phyloP scores from a whole-genome alignment of 2,888 invertebrate species.

The Clanis bilineata region DNA sequence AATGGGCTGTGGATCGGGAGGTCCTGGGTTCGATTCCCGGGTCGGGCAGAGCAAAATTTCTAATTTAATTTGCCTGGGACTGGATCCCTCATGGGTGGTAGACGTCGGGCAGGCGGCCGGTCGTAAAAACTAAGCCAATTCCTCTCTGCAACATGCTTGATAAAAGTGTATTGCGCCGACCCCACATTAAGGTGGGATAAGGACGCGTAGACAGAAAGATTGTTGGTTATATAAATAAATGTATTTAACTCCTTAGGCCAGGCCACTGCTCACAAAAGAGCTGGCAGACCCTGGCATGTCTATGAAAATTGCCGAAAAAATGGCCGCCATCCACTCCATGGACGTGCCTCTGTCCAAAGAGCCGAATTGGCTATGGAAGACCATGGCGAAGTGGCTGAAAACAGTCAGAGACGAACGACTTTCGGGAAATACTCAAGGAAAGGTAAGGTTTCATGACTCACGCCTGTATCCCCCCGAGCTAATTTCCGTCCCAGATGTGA shows the following conservation, averaged over 20 bases:
- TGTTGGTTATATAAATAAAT: constrained; percentile 24
- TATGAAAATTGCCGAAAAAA: constrained; percentile 93
- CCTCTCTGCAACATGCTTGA: too few species aligned
- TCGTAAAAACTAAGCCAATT: too few species aligned
- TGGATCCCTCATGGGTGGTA: too few species aligned
- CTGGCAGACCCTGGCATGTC: constrained; percentile 90
- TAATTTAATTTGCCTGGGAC: too few species aligned
- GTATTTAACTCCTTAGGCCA: constrained; percentile 83
- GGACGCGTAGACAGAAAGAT: too few species aligned
- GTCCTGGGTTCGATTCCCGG: background rate
- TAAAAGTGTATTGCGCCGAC: too few species aligned
- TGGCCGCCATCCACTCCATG: constrained; percentile 96
- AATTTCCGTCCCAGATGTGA: too few species aligned
- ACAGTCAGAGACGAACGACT: constrained; percentile 71
- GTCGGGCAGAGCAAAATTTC: too few species aligned
- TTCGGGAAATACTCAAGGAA: constrained; percentile 35
- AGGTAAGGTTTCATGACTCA: constrained; percentile 41
- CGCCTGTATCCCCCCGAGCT: too few species aligned
- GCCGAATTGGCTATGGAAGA: constrained; percentile 97
- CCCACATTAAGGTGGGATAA: too few species aligned
- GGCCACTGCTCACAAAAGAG: constrained; percentile 91
- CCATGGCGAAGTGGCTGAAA: constrained; percentile 89
- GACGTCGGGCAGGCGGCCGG: too few species aligned
- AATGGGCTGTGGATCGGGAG: too few species aligned
- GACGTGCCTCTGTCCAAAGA: constrained; percentile 98